These are phyloP conservation scores for Siderastrea siderea DNA, from an alignment of 92 coral and sea anemone species.

Conservation along the genomic window DNA sequence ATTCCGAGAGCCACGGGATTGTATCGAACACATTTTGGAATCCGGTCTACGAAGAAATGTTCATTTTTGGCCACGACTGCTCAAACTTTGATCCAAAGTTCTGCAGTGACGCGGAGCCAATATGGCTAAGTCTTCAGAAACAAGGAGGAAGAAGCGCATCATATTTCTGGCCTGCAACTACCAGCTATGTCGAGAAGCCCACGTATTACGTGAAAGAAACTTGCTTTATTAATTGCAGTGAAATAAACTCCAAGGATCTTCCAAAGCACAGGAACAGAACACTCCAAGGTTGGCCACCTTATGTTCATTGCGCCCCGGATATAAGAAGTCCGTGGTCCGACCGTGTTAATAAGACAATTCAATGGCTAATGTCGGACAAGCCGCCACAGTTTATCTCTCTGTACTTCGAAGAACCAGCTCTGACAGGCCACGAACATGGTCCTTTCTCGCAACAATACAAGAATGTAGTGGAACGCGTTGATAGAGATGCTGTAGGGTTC, in stretches of 20 bases:
- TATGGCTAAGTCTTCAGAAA: slow-evolving; percentile 90
- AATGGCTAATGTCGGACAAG: slow-evolving; percentile 72
- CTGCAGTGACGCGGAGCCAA: slow-evolving; percentile 84
- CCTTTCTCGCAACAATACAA: slow-evolving; percentile 44
- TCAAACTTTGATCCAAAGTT: slow-evolving; percentile 89
- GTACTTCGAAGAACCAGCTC: slow-evolving; percentile 75
- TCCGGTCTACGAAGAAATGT: slow-evolving; percentile 81
- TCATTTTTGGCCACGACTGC: slow-evolving; percentile 77
- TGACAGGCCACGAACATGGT: slow-evolving; percentile 77
- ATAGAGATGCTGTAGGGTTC: slow-evolving; percentile 85
- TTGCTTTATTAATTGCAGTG: slow-evolving; percentile 67
- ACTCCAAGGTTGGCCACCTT: slow-evolving; percentile 76
- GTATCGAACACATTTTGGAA: slow-evolving; percentile 92
- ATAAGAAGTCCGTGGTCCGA: slow-evolving; percentile 54
- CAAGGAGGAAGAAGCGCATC: slow-evolving; percentile 89
- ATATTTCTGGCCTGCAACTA: slow-evolving; percentile 90
- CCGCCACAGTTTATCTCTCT: slow-evolving; percentile 89
- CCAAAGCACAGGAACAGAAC: slow-evolving; percentile 60
- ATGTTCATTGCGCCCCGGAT: slow-evolving; percentile 72
- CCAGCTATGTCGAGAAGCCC: slow-evolving; percentile 79
- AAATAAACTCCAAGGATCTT: slow-evolving; percentile 45
- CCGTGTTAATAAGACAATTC: slow-evolving; percentile 70
- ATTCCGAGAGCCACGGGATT: slow-evolving; percentile 92
- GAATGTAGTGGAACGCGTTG: slow-evolving; percentile 70
- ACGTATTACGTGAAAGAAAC: slow-evolving; percentile 68